Evolutionary conservation across 2,888 invertebrate genomes (phyloP).

Genomic region (Scaptomyza polygonia): DNA sequence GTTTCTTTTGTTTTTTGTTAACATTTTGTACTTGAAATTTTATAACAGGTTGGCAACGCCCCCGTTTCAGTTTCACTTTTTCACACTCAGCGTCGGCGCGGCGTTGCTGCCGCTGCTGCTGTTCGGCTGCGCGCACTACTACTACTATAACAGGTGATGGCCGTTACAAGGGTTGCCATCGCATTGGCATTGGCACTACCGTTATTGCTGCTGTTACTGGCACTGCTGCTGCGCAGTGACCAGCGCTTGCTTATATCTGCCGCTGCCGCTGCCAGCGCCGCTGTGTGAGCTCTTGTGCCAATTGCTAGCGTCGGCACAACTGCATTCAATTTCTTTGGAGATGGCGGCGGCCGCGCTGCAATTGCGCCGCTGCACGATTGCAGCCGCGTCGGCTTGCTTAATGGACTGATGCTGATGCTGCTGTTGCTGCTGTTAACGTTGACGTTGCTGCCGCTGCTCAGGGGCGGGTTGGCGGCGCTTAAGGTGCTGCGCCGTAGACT

Average conservation of each 20-base stretch:
- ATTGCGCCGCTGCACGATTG: constrained; percentile 68
- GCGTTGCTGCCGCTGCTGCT: constrained; percentile 14
- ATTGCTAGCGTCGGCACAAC: constrained; percentile 72
- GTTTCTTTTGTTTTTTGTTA: constrained; percentile 19
- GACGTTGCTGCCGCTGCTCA: constrained; percentile 8
- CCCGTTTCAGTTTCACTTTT: neutral
- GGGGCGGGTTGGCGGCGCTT: constrained; percentile 15
- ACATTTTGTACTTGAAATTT: constrained; percentile 60
- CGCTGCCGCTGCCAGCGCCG: constrained; percentile 67
- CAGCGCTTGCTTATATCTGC: constrained; percentile 65
- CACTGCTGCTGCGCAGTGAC: constrained; percentile 66
- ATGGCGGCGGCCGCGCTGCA: constrained; percentile 72
- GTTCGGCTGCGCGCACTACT: constrained; percentile 46
- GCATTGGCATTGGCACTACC: constrained; percentile 20
- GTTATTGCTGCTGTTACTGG: neutral
- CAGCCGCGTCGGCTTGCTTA: constrained; percentile 71
- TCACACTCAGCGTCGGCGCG: constrained; percentile 40
- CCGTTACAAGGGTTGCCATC: constrained; percentile 49
- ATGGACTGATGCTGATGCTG: constrained; percentile 27
- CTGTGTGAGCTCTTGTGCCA: constrained; percentile 67
- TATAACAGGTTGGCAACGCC: constrained; percentile 49
- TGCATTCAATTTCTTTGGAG: constrained; percentile 76
- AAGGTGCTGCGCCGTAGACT: constrained; percentile 47
- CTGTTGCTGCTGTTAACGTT: constrained; percentile 3
- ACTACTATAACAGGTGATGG: constrained; percentile 59